Percentiles rank a stretch among this genome's conserved stretches.
phyloP scores from a whole-genome alignment of 2,888 invertebrate genomes.

The Mesochorus sp. region DNA sequence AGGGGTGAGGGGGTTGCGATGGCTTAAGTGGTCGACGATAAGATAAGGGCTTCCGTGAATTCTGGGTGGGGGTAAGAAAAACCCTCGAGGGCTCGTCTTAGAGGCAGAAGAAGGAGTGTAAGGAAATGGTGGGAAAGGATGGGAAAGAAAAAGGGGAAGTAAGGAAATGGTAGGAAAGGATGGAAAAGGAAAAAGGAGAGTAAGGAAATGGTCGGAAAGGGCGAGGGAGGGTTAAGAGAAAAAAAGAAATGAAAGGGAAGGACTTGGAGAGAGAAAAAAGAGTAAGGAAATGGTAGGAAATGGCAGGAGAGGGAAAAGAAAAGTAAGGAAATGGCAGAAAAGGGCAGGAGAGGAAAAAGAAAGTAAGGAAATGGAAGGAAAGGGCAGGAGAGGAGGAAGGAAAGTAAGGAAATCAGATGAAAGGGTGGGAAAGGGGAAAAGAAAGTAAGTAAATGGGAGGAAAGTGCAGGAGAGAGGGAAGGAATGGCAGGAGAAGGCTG shows the following conservation, averaged over 20 bases:
- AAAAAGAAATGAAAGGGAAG: too few species aligned
- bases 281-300: too few species aligned
- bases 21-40: slow-evolving; percentile 81
- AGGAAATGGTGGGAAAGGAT: too few species aligned
- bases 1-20: slow-evolving; percentile 59
- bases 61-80: slow-evolving; percentile 12
- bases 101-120: slow-evolving; percentile 18
- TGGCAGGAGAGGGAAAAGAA: not conserved
- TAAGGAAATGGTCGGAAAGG: too few species aligned
- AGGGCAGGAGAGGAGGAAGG: not conserved
- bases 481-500: too few species aligned
- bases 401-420: too few species aligned
- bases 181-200: slow-evolving; percentile 7
- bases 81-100: slow-evolving; percentile 49
- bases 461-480: not conserved
- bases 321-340: not conserved
- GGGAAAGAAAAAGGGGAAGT: too few species aligned
- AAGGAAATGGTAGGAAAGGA: too few species aligned
- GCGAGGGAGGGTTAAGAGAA: too few species aligned
- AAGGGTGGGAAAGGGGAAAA: slow-evolving; percentile 9
- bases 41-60: slow-evolving; percentile 75
- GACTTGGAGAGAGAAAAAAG: too few species aligned
- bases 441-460: not conserved
- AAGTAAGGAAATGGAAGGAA: not conserved
- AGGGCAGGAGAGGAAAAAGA: not conserved